Evolutionary conservation across 2,888 invertebrate genomes (phyloP).

Genomic region (Cheilosia variabilis): DNA sequence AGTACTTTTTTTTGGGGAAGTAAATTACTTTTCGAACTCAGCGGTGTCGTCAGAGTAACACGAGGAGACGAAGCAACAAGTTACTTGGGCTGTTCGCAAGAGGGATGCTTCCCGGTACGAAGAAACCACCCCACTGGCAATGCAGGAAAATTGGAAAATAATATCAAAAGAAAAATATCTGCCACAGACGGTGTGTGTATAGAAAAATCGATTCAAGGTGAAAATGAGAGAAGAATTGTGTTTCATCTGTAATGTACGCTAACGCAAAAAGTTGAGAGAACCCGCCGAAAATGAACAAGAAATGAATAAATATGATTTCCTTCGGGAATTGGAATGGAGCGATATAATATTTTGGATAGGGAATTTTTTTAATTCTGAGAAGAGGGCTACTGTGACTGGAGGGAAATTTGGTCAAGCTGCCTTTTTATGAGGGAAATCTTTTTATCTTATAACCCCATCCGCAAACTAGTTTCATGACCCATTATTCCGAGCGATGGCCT

Average conservation of each 20-base stretch:
- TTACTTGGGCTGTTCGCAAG: slow-evolving; percentile 18
- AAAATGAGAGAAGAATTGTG: slow-evolving; percentile 17
- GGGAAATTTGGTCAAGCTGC: too few relatives aligned
- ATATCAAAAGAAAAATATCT: slow-evolving; percentile 42
- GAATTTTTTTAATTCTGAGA: neutral
- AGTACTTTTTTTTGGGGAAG: slow-evolving; percentile 12
- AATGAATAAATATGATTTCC: slow-evolving; percentile 21
- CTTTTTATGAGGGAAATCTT: too few relatives aligned
- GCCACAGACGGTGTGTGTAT: slow-evolving; percentile 43
- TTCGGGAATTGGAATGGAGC: too few relatives aligned
- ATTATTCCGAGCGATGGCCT: too few relatives aligned
- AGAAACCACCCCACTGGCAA: slow-evolving; percentile 22
- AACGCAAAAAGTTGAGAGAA: neutral
- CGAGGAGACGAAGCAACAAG: slow-evolving; percentile 65
- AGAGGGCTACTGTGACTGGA: too few relatives aligned
- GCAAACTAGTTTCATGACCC: too few relatives aligned
- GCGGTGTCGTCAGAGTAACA: slow-evolving; percentile 31
- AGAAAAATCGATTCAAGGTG: slow-evolving; percentile 65
- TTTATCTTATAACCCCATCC: too few relatives aligned
- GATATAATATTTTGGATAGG: neutral
- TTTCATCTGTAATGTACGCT: slow-evolving; percentile 37
- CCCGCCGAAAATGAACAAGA: slow-evolving; percentile 8
- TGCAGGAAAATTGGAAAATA: slow-evolving; percentile 58
- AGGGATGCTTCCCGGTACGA: slow-evolving; percentile 14
- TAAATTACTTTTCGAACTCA: slow-evolving; percentile 47